A percentile compares a stretch with the other conserved stretches of the same genome.
phyloP scores from a whole-genome alignment of 2,113 vertebrate species.

The Prunella himalayana region DNA sequence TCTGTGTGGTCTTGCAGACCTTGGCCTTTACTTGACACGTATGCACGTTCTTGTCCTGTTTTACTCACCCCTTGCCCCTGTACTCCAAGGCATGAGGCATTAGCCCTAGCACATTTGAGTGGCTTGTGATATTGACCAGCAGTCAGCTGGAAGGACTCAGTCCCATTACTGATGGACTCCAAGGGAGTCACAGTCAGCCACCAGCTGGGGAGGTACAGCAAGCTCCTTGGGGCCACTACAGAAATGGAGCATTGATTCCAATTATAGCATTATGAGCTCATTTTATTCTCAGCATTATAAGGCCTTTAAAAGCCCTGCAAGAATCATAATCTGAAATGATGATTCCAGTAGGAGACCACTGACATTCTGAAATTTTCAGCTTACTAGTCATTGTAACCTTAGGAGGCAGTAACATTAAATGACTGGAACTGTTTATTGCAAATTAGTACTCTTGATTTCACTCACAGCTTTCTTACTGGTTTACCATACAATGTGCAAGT shows the following conservation, averaged over 20 bases:
- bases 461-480: not conserved
- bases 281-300: not conserved
- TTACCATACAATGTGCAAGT: not conserved
- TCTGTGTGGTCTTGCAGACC: not conserved
- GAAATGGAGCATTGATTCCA: not conserved
- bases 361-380: not conserved
- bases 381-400: not conserved
- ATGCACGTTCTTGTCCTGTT: not conserved
- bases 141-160: not conserved
- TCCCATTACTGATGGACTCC: not conserved
- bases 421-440: not conserved
- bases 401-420: not conserved
- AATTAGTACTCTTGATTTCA: not conserved
- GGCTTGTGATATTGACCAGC: not conserved
- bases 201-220: not conserved
- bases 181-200: not conserved
- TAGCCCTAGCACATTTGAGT: not conserved
- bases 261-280: not conserved
- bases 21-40: not conserved
- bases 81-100: not conserved
- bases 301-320: not conserved
- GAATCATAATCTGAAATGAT: not conserved
- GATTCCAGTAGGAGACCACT: not conserved
- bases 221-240: not conserved
- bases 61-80: not conserved